phyloP scores from a whole-genome alignment of 2,797 vertebrate genomes.

The Acanthurus leucopareius region DNA sequence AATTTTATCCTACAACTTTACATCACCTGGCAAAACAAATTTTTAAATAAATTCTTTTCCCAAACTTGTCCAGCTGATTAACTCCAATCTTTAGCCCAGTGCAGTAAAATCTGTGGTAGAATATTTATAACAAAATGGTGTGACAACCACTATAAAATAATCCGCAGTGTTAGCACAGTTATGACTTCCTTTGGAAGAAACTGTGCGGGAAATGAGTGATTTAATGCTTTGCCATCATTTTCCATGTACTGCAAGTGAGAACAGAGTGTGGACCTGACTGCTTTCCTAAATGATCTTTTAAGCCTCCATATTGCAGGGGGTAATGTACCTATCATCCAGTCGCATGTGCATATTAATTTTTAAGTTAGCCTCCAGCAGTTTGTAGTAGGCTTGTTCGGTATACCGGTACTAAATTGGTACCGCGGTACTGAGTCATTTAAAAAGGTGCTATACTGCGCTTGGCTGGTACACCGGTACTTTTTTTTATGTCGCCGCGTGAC shows the following conservation, averaged over 20 bases:
- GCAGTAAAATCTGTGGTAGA: neutral
- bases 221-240: slow-evolving; percentile 37
- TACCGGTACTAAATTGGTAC: no score
- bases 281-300: slow-evolving; percentile 9
- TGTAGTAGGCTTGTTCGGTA: no score
- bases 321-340: no score
- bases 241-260: slow-evolving; percentile 20
- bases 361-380: no score
- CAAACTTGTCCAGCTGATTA: neutral
- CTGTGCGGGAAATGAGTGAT: slow-evolving; percentile 32
- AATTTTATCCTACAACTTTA: neutral
- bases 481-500: no score
- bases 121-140: slow-evolving; percentile 2
- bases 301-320: no score
- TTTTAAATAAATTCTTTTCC: neutral
- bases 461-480: no score
- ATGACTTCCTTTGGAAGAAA: slow-evolving; percentile 39
- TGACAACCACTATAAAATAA: neutral
- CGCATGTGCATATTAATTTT: no score
- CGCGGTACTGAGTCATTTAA: no score
- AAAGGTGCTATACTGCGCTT: no score
- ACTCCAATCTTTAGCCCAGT: neutral
- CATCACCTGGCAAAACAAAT: neutral
- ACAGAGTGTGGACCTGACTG: slow-evolving; percentile 16
- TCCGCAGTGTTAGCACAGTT: neutral